phyloP scores from a whole-genome alignment of 2,113 vertebrate genomes.

The Equus quagga region DNA sequence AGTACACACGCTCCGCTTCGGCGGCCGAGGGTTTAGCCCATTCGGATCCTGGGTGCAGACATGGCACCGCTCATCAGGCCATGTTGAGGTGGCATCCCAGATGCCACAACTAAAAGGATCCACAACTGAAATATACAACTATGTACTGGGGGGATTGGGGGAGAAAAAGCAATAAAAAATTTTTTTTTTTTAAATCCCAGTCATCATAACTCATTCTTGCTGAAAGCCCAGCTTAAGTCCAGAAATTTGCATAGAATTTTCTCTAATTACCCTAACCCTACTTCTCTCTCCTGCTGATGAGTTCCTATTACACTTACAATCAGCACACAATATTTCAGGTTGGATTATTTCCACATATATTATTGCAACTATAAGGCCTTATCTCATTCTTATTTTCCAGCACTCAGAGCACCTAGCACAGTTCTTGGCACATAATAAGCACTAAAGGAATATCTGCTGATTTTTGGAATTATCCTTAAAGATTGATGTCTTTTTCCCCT shows the following conservation, averaged over 20 bases:
- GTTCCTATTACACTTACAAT: neutral
- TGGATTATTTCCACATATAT: slow-evolving; percentile 13
- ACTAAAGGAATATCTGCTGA: slow-evolving; percentile 35
- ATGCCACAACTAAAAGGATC: no score
- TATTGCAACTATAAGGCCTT: slow-evolving; percentile 1
- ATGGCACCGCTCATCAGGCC: no score
- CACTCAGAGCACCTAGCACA: neutral
- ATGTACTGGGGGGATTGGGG: no score
- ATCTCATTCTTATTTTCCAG: slow-evolving; percentile 6
- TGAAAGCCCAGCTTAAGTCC: neutral
- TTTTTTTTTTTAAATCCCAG: neutral
- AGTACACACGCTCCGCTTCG: no score
- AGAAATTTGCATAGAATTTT: neutral
- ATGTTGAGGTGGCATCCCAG: no score
- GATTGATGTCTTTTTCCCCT: neutral
- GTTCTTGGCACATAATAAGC: neutral
- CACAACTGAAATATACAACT: no score
- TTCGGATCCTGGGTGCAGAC: no score
- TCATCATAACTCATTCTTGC: neutral
- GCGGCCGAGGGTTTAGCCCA: no score
- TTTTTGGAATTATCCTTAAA: slow-evolving; percentile 27
- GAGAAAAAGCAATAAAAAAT: no score
- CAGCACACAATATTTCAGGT: neutral
- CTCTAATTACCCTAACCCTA: neutral
- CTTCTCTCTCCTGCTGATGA: neutral